A percentile compares a stretch with the other conserved stretches of the same genome.
phyloP scores from a whole-genome alignment of 2,113 vertebrate genomes.

The Oreochromis aureus region DNA sequence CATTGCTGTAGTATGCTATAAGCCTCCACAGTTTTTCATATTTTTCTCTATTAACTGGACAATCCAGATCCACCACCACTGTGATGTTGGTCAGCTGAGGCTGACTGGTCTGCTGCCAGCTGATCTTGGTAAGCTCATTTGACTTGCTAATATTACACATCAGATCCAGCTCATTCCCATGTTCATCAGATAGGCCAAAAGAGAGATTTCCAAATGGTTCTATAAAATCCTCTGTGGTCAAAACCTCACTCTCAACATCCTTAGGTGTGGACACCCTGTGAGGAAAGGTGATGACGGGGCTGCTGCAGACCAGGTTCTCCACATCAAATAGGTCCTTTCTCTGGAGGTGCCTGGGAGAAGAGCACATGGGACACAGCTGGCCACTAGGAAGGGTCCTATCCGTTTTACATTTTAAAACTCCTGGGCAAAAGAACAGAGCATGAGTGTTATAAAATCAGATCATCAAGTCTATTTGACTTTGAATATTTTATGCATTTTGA shows the following conservation, averaged over 20 bases:
- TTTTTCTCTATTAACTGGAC: conserved; percentile 76
- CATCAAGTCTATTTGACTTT: neutral
- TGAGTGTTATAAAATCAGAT: neutral
- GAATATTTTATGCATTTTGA: neutral
- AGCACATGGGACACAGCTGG: conserved; percentile 81
- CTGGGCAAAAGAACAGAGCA: conserved; percentile 50
- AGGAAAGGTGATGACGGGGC: conserved; percentile 73
- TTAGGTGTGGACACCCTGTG: conserved; percentile 39
- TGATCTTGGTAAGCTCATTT: conserved; percentile 40
- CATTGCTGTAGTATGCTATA: conserved; percentile 88
- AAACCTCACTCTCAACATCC: conserved; percentile 37
- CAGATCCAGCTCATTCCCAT: conserved; percentile 80
- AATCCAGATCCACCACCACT: conserved; percentile 75
- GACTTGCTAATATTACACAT: conserved; percentile 72
- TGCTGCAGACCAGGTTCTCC: conserved; percentile 69
- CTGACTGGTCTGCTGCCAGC: conserved; percentile 70
- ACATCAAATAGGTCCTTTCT: conserved; percentile 68
- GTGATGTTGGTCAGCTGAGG: conserved; percentile 74
- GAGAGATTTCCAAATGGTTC: conserved; percentile 73
- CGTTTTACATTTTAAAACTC: conserved; percentile 89
- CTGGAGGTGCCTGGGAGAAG: conserved; percentile 67
- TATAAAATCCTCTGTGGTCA: conserved; percentile 49
- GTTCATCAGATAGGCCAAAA: conserved; percentile 83
- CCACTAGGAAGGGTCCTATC: conserved; percentile 79
- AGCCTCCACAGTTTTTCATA: conserved; percentile 88